Percentiles rank a stretch among this genome's conserved stretches.
Conservation (phyloP, 1,140 invertebrate species). For the Drosophila sulfurigaster region DNA sequence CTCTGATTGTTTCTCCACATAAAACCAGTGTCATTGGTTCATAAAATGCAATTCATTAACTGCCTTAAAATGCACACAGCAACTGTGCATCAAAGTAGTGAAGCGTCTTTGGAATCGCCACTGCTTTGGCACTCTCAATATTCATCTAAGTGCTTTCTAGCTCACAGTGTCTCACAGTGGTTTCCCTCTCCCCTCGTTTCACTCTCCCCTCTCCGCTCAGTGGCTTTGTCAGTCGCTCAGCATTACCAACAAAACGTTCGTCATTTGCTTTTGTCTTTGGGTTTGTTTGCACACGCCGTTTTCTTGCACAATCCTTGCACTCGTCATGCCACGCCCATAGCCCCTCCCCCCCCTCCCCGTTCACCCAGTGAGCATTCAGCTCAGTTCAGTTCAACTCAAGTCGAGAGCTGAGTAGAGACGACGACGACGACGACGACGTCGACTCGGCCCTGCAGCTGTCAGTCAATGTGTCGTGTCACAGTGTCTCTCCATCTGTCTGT, state of each 20-base stretch:
- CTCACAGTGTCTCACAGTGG: neutral
- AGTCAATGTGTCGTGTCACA: conserved; percentile 84
- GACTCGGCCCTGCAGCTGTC: conserved; percentile 77
- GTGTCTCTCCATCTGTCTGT: conserved; percentile 84
- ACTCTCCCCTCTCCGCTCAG: neutral
- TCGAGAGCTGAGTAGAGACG: conserved; percentile 10
- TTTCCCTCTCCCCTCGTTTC: neutral
- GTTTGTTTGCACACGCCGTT: conserved; percentile 78
- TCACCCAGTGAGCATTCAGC: conserved; percentile 18
- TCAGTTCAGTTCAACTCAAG: conserved; percentile 26
- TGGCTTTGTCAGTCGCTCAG: conserved; percentile 35
- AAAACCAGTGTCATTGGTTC: neutral
- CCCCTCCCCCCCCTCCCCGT: conserved; percentile 11
- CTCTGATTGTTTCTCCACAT: neutral
- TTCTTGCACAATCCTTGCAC: conserved; percentile 75
- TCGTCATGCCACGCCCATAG: conserved; percentile 44
- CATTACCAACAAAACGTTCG: conserved; percentile 59
- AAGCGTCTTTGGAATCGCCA: conserved; percentile 26
- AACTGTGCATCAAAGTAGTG: neutral
- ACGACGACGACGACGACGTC: conserved; percentile 8
- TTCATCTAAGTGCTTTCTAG: conserved; percentile 29
- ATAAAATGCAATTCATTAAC: conserved; percentile 18
- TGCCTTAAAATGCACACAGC: conserved; percentile 1
- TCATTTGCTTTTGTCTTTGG: conserved; percentile 80
- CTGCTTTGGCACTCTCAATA: conserved; percentile 39